These are phyloP conservation scores for Crax fasciolata DNA, from an alignment of 2,797 vertebrate genomes.

Conservation along the genomic window DNA sequence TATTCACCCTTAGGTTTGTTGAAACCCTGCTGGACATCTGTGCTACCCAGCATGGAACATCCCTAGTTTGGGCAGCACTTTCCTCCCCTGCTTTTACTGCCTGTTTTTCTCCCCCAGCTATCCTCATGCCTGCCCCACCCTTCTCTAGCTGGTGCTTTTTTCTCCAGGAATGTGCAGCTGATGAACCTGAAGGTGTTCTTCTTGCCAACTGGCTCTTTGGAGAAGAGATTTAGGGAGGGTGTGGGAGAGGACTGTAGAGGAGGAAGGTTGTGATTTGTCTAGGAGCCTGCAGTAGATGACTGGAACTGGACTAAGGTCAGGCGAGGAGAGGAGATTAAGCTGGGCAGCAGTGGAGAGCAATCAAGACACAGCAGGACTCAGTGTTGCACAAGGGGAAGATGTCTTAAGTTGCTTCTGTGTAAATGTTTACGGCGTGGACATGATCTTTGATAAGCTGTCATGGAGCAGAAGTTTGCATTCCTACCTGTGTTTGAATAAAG, in stretches of 20 bases:
- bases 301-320: constrained; percentile 8
- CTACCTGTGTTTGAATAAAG: neutral
- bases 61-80: neutral
- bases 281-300: neutral
- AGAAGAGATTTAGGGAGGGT: neutral
- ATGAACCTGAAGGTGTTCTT: constrained; percentile 38
- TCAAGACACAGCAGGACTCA: neutral
- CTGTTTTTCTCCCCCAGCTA: neutral
- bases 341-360: neutral
- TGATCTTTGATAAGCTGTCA: neutral
- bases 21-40: neutral
- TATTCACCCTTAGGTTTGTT: neutral
- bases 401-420: neutral
- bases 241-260: neutral
- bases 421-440: neutral
- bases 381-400: neutral
- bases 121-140: constrained; percentile 25
- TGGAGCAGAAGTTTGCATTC: neutral
- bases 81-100: neutral
- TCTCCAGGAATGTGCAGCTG: constrained; percentile 59
- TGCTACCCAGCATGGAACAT: neutral
- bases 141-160: constrained; percentile 16
- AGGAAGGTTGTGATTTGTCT: constrained; percentile 18
- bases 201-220: constrained; percentile 26
- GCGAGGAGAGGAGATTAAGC: neutral